Evolutionary conservation across 2,888 invertebrate genomes (phyloP), one percentile per base, ranked within the genome.

Genomic region (Alcis repandata): DNA sequence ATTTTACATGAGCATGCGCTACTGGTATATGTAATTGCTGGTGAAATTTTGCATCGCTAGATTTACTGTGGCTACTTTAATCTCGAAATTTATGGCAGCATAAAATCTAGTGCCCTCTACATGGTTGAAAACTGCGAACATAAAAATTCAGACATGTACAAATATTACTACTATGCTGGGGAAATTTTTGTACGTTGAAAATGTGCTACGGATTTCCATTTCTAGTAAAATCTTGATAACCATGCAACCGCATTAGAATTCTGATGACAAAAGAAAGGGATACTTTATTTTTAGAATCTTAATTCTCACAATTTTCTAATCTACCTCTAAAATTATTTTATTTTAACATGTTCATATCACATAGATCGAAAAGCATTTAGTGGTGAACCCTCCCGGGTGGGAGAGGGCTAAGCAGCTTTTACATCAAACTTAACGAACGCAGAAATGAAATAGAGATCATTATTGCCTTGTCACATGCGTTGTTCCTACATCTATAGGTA

Each of bases 1-100:
- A 80, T 84, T 84, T 87, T 86, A 66, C 65, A 66, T 66, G 57
- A 66, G 83, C 83, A 87, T 84, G 77, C 72, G 70, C 69, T 68
- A 77, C 73, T 76, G 56, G 79, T 79, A 75, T 77, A 77, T 82
- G 80, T 85, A 78, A 80, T 80, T 81, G 78, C 74, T 66, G 68
- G 69, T 76, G 72, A 74, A 75, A 71, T 72, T 78, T 68, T 70
- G 68, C 63, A 73, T 68, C 54, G 59, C 61, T 66, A 52, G 61
- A 49, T 66, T 61, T 62, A 62, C 59, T 38, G 56, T 46, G 56
- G 54, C 59, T 48, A 59, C 62, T 62, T 62, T 67, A 62, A 67
- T 62, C 62, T 59, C 32, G 38, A 54, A 33, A 62, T 67, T 67
- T 67, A 67, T 67, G 53, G 58, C 45, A 54, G 53, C 61, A 54